Evolutionary conservation across 2,113 vertebrate species (phyloP), one percentile per base, ranked within the genome.

Genomic region (Zosterops pallidus): DNA sequence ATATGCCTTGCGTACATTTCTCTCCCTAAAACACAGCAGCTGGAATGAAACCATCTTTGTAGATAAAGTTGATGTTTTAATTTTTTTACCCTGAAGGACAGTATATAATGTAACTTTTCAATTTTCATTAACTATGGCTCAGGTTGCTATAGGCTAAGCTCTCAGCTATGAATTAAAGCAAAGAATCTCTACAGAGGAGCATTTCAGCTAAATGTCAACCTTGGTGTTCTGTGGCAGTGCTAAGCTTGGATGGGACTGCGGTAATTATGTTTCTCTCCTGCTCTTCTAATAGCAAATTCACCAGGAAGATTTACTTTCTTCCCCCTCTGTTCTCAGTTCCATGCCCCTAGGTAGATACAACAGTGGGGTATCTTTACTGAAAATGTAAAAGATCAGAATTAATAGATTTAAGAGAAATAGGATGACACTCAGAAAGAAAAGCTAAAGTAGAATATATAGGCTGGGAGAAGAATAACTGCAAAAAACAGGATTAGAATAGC

Each of bases 31-130:
- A 92, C 50, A 74, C 26, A 82, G 69, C 69, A 93, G n/a, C 90
- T 92, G 83, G 83, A 94, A 92, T 65, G 80, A 86, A 95, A 82
- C 15, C 0, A 1, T 78, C 92, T 92, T 76, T 93, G 83, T 86
- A 94, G 90, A 76, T 72, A 86, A 93, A 90, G 77, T 94, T 86
- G 93, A 90, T 88, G 70, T 83, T 92, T 92, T 80, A 91, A 69
- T 82, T 72, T 92, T 95, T 96, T 94, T 80, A 70, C 71, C 79
- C 93, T 46, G 44, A 93, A 96, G 94, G 88, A 64, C 71, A 68
- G 57, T 71, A 91, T 87, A 49, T 74, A 89, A 84, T 65, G 37
- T 91, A 93, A 56, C 46, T 94, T 95, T 72, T 96, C 71, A 86
- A 8, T 94, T 94, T 94, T 93, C 89, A 86, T 91, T 93, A 84